A percentile compares a stretch with the other conserved stretches of the same genome.
phyloP scores from a whole-genome alignment of 2,797 vertebrate species.

The Parambassis ranga region DNA sequence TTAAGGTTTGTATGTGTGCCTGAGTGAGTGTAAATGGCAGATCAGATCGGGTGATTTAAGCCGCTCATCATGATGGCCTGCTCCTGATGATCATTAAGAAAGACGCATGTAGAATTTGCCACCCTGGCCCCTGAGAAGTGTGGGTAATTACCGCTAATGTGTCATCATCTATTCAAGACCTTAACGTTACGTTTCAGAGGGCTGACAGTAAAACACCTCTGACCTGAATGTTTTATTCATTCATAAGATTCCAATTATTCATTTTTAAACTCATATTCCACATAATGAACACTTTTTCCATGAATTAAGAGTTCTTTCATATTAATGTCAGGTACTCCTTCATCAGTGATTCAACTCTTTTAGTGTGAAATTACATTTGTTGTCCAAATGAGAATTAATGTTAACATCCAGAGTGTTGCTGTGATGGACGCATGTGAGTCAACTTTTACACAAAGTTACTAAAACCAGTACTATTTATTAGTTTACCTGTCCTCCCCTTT shows the following conservation, averaged over 20 bases:
- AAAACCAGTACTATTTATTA: not conserved
- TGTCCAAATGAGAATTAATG: conserved; percentile 26
- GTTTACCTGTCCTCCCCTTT: no score
- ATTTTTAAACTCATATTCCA: conserved; percentile 85
- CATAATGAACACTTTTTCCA: conserved; percentile 81
- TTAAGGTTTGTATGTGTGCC: conserved; percentile 39
- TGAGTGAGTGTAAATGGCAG: conserved; percentile 40
- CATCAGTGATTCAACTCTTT: conserved; percentile 15
- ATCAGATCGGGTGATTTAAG: conserved; percentile 92
- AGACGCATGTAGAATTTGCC: conserved; percentile 85
- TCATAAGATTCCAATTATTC: conserved; percentile 80
- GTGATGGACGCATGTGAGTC: not conserved
- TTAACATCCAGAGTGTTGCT: not conserved
- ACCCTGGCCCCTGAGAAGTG: conserved; percentile 88
- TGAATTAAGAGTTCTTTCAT: conserved; percentile 38
- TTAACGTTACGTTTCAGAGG: conserved; percentile 81
- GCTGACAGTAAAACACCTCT: conserved; percentile 82
- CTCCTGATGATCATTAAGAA: conserved; percentile 92
- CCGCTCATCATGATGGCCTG: conserved; percentile 92
- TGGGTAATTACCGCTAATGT: conserved; percentile 98
- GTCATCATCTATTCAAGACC: conserved; percentile 93
- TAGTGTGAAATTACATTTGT: not conserved
- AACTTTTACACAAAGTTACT: not conserved
- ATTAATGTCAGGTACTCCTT: conserved; percentile 26
- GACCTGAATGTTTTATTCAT: conserved; percentile 95